phyloP scores from a whole-genome alignment of 2,888 invertebrate species.

The Marronus borbonicus region DNA sequence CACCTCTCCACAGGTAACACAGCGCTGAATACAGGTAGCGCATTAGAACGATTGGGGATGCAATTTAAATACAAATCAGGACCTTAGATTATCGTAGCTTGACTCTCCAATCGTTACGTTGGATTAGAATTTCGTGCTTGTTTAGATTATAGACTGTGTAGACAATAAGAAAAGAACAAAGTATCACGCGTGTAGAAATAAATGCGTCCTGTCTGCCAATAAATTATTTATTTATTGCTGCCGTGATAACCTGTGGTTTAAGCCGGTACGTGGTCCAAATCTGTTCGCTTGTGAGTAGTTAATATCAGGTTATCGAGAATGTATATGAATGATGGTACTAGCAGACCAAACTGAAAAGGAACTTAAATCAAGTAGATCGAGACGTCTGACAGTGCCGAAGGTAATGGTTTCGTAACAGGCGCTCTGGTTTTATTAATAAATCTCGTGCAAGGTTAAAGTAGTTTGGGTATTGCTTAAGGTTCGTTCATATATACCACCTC shows the following conservation, averaged over 20 bases:
- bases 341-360: slow-evolving; percentile 5
- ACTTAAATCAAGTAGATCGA: slow-evolving; percentile 20
- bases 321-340: slow-evolving; percentile 18
- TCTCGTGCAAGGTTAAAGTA: not conserved
- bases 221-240: slow-evolving; percentile 4
- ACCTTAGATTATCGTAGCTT: not conserved
- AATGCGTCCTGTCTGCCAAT: not conserved
- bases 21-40: slow-evolving; percentile 16
- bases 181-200: not conserved
- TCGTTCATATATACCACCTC: too few relatives aligned
- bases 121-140: slow-evolving; percentile 1
- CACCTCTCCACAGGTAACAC: not conserved
- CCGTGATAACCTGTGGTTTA: slow-evolving; percentile 13
- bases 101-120: not conserved
- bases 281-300: slow-evolving; percentile 5
- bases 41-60: not conserved
- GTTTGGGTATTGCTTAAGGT: not conserved
- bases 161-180: not conserved
- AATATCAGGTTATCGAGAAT: slow-evolving; percentile 8
- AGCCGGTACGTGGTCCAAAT: slow-evolving; percentile 5
- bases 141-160: not conserved
- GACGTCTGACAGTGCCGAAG: slow-evolving; percentile 11
- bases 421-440: slow-evolving; percentile 12
- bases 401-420: slow-evolving; percentile 17
- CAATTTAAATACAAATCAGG: slow-evolving; percentile 21